Base-by-base conservation (phyloP, 2,888 invertebrate species). In the Eupithecia inturbata region DNA sequence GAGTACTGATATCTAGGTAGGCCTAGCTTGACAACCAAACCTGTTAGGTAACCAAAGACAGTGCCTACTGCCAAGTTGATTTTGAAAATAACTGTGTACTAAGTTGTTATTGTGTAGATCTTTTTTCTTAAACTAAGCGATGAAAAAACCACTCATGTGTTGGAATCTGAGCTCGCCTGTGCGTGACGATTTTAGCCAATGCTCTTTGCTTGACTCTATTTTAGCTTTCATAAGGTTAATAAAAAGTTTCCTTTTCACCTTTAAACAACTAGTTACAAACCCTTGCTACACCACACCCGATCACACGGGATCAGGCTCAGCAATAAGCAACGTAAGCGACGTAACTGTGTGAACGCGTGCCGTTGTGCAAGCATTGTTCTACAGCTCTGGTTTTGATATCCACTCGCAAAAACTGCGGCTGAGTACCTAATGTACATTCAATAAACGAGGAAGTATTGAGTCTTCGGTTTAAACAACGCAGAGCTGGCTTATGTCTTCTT, bases 341-440 rank as follows among this genome's bases (percentile, higher is more conserved):
- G 75, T 73, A 76, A 76, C 70, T 62, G 75, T 76, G 75, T 22
- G 74, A 74, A 74, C 73, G 22, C 57, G 72, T 66, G 73, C 71
- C 39, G 68, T 73, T 76, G 75, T 71, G 75, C 49, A 76, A 70
- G 71, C 71, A 74, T 73, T 77, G 75, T 77, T 77, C 57, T 66
- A 67, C 67, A 77, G 72, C 49, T 71, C 75, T 77, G 73, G 72
- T 77, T 75, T 67, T 73, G 75, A 71, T 77, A 67, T 62, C 64
- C 64, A 68, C 57, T 19, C 14, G 64, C 72, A 72, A 75, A 67
- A 73, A 76, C 60, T 66, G 49, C 68, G 67, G 53, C 72, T 28
- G 68, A 57, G 39, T 75, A n/a, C n/a, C n/a, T n/a, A 68, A 60
- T 67, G 67, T 71, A 41, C 57, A 12, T 57, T 10, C 26, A 57